A percentile compares a stretch with the other conserved stretches of the same genome.
Evolutionary conservation across 2,113 vertebrate species (phyloP).

Genomic region (Cyanocitta stelleri): DNA sequence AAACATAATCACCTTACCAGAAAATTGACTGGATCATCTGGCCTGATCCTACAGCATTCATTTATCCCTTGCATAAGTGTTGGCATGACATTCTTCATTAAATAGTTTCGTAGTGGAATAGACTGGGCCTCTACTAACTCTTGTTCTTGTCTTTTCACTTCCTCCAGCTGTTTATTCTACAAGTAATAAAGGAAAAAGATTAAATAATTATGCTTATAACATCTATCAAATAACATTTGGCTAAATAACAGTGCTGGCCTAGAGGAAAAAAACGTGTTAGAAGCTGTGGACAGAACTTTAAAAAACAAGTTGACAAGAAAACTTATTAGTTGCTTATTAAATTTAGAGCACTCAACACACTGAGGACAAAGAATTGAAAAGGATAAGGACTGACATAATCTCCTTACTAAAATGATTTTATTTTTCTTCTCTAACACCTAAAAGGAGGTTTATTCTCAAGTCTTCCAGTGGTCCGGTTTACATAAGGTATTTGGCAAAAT

Average conservation of each 20-base stretch:
- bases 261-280: background rate
- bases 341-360: background rate
- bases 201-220: background rate
- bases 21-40: slow-evolving; percentile 87
- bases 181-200: background rate
- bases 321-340: background rate
- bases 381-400: background rate
- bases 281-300: background rate
- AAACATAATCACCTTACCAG: slow-evolving; percentile 74
- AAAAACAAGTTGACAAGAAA: background rate
- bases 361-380: background rate
- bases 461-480: background rate
- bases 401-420: background rate
- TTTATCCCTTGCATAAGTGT: slow-evolving; percentile 83
- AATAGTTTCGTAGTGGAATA: slow-evolving; percentile 78
- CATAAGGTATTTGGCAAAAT: background rate
- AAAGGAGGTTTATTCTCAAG: background rate
- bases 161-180: slow-evolving; percentile 73
- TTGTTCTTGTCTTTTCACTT: slow-evolving; percentile 77
- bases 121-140: slow-evolving; percentile 79
- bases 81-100: slow-evolving; percentile 86
- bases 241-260: background rate
- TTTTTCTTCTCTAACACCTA: background rate
- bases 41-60: slow-evolving; percentile 79
- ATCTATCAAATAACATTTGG: background rate